Evolutionary conservation across 2,888 invertebrate species (phyloP), one percentile per base, ranked within the genome.

Genomic region (Apamea crenata): DNA sequence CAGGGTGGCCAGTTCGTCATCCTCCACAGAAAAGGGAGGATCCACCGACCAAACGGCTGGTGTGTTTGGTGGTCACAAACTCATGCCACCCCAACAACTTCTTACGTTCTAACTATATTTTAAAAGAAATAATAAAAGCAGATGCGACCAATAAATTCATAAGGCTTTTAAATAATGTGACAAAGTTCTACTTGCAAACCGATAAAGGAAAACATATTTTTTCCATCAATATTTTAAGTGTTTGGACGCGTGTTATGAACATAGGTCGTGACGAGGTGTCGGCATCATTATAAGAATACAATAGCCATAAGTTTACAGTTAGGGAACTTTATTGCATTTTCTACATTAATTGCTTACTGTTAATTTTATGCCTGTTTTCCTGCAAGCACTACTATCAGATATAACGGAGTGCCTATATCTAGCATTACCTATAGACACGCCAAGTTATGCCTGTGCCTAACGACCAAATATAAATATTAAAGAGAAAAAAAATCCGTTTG

Each of bases 221-320:
- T 56, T 47, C n/a, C 36, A 40, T 12, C 12, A 56, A 32, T 29
- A n/a, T 21, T 61, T 80, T 29, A 21, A 29, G 16, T 8, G 32
- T n/a, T 44, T 53, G 36, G 36, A 59, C n/a, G 12, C 59, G 61
- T 63, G 16, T 7, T 61, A 65, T 25, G 29, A 59, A 4, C 18
- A 3, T 12, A 25, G 25, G 25, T 14, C 44, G 44, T 50, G 40
- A 65, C 56, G 50, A 70, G 56, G 16, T 85, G 56, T 32, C 29
- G 68, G 25, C 59, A 66, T 83, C 44, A 47, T 61, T 40, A 47
- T 61, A 40, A 44, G 76, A 86, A 61, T 16, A 71, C 78, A 77
- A 86, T 61, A 83, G 44, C 40, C 29, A 47, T 50, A 40, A 50
- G 18, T 86, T 71, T 83, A 83, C 83, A 78, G 83, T 87, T 83